Percentiles rank a stretch among this genome's conserved stretches.
Evolutionary conservation across 2,888 invertebrate species (phyloP).

Genomic region (Caenorhabditis sp.): DNA sequence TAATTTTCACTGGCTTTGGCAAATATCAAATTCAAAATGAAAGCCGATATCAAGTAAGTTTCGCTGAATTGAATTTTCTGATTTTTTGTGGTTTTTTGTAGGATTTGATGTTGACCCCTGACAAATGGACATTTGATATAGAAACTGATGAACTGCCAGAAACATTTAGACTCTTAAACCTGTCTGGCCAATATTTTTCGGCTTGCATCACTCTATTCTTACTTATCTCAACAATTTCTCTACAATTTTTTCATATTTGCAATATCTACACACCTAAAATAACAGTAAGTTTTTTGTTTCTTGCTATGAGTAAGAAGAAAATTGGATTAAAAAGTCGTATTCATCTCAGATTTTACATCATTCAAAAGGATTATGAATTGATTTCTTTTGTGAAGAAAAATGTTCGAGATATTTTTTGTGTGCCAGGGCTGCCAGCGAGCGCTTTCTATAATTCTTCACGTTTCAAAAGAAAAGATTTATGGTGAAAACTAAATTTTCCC

Average conservation of each 20-base stretch:
- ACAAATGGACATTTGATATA: constrained; percentile 62
- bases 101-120: constrained; percentile 61
- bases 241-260: constrained; percentile 60
- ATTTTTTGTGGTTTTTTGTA: no score
- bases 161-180: constrained; percentile 59
- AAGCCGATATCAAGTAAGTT: constrained; percentile 41
- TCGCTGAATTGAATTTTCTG: not conserved
- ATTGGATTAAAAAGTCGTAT: no score
- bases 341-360: no score
- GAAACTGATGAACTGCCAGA: constrained; percentile 53
- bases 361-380: no score
- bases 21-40: constrained; percentile 60
- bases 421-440: no score
- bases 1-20: constrained; percentile 66
- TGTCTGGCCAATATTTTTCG: constrained; percentile 61
- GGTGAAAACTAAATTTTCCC: no score
- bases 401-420: no score
- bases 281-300: constrained; percentile 46
- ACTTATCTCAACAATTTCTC: constrained; percentile 53
- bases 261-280: constrained; percentile 54
- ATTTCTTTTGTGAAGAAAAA: no score
- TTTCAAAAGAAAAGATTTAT: no score
- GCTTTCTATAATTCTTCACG: no score
- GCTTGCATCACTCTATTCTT: constrained; percentile 54
- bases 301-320: not conserved